phyloP scores from a whole-genome alignment of 2,888 invertebrate genomes.

The Drosophila nr. perissopoda region DNA sequence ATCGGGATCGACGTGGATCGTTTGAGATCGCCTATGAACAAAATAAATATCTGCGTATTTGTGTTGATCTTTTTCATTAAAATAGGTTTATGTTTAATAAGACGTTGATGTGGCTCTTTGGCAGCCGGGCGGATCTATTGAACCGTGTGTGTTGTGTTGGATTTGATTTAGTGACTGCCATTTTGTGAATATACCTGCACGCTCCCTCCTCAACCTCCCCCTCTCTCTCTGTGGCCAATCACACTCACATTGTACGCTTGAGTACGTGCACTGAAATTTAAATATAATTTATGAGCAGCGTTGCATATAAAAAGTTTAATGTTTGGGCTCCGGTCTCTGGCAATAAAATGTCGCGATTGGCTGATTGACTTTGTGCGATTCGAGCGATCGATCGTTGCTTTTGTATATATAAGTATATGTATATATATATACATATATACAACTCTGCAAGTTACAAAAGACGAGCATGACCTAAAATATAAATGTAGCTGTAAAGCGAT shows the following conservation, averaged over 20 bases:
- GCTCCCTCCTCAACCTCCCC: not conserved
- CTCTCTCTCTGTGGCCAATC: constrained; percentile 5
- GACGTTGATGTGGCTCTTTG: constrained; percentile 55
- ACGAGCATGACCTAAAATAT: constrained; percentile 64
- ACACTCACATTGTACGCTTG: constrained; percentile 64
- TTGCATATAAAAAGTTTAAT: constrained; percentile 57
- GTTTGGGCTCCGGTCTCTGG: constrained; percentile 29
- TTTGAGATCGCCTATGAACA: constrained; percentile 20
- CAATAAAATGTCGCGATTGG: constrained; percentile 78
- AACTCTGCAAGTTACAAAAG: constrained; percentile 42
- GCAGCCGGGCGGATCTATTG: constrained; percentile 39
- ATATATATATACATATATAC: constrained; percentile 10
- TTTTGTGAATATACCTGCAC: constrained; percentile 57
- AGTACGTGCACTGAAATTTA: constrained; percentile 77
- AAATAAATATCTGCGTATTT: constrained; percentile 50
- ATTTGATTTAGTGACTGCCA: constrained; percentile 78
- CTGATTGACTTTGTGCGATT: constrained; percentile 57
- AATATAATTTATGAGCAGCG: constrained; percentile 74
- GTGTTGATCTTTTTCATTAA: constrained; percentile 69
- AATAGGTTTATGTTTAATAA: constrained; percentile 71
- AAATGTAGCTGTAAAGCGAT: constrained; percentile 19
- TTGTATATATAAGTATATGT: constrained; percentile 34
- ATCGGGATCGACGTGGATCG: constrained; percentile 39
- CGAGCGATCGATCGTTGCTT: constrained; percentile 26
- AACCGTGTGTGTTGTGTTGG: constrained; percentile 41